phyloP scores from a whole-genome alignment of 2,797 vertebrate species.

The Lithobates sylvaticus region DNA sequence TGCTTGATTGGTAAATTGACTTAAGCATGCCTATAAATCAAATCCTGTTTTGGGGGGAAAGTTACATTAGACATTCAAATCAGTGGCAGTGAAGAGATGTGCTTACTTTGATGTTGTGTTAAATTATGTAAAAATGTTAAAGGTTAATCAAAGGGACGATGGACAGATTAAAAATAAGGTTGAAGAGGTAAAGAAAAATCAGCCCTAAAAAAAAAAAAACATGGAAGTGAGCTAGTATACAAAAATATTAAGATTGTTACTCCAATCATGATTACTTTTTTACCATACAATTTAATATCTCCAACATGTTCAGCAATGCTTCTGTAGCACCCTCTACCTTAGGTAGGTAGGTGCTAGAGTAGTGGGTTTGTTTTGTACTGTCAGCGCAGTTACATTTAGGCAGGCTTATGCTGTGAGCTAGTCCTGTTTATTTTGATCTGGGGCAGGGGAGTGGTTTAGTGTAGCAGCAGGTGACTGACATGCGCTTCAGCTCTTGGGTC shows the following conservation, averaged over 20 bases:
- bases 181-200: conserved; percentile 8
- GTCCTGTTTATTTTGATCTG: no score
- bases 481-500: no score
- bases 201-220: neutral
- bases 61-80: conserved; percentile 50
- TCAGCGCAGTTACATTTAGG: no score
- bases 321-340: no score
- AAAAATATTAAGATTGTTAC: neutral
- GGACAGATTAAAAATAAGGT: conserved; percentile 6
- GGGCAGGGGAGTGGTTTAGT: no score
- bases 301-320: no score
- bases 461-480: no score
- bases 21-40: conserved; percentile 43
- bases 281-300: no score
- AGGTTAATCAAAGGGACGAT: conserved; percentile 40
- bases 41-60: conserved; percentile 22
- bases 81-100: conserved; percentile 25
- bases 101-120: conserved; percentile 35
- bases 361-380: no score
- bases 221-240: neutral
- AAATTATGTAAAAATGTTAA: conserved; percentile 51
- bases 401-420: no score
- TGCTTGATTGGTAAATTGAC: conserved; percentile 31
- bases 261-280: no score
- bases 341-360: no score